phyloP scores from a whole-genome alignment of 1,140 invertebrate genomes.

The Leptinotarsa undecemlineata region DNA sequence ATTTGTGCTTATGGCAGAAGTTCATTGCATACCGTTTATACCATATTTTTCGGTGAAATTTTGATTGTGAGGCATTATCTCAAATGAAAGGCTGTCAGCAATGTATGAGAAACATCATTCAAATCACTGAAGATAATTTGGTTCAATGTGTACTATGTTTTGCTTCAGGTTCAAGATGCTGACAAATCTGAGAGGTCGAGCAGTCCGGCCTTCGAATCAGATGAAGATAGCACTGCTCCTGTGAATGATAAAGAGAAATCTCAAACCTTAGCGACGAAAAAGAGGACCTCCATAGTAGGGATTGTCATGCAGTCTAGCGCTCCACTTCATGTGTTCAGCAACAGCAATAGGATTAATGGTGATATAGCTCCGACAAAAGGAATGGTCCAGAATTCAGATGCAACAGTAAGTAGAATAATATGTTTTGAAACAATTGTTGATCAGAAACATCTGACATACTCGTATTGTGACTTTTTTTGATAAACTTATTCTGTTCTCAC shows the following conservation, averaged over 20 bases:
- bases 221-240: slow-evolving; percentile 75
- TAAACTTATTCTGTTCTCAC: too few species aligned
- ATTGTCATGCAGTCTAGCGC: slow-evolving; percentile 66
- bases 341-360: slow-evolving; percentile 32
- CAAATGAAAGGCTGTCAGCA: too few species aligned
- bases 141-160: too few species aligned
- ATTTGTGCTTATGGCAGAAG: too few species aligned
- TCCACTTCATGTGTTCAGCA: slow-evolving; percentile 57
- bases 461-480: too few species aligned
- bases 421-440: too few species aligned
- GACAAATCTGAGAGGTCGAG: slow-evolving; percentile 89
- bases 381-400: background rate
- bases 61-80: too few species aligned
- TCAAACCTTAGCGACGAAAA: slow-evolving; percentile 55
- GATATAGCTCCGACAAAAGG: background rate
- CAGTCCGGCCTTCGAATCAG: slow-evolving; percentile 93
- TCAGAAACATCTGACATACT: too few species aligned
- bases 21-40: too few species aligned
- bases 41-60: too few species aligned
- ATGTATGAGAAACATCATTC: too few species aligned
- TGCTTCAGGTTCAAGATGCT: slow-evolving; percentile 31
- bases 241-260: slow-evolving; percentile 30
- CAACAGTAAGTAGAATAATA: background rate
- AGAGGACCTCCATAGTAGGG: slow-evolving; percentile 65
- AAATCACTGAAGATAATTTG: too few species aligned